phyloP scores from a whole-genome alignment of 2,888 invertebrate genomes.

The Alcis repandata region DNA sequence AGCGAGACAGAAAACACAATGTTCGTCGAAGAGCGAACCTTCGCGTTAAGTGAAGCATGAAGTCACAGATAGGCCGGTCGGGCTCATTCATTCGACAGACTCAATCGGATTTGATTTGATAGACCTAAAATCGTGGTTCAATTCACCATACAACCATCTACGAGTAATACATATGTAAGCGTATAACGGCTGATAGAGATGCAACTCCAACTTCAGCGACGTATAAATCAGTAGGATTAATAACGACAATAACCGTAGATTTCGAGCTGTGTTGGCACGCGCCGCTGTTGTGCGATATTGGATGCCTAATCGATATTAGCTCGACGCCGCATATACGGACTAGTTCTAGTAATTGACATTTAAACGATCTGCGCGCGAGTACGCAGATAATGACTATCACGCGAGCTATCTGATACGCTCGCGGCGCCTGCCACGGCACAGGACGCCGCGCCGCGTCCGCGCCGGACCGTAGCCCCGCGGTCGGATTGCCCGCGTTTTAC shows the following conservation, averaged over 20 bases:
- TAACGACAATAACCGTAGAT: conserved; percentile 53
- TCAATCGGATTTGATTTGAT: conserved; percentile 45
- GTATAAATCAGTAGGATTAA: conserved; percentile 63
- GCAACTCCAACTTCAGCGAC: conserved; percentile 43
- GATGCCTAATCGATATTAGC: conserved; percentile 56
- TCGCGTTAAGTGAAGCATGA: conserved; percentile 62
- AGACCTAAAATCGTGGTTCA: conserved; percentile 35
- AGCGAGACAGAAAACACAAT: conserved; percentile 50
- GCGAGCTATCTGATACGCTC: conserved; percentile 24
- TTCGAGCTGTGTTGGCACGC: conserved; percentile 51
- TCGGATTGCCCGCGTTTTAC: conserved; percentile 56
- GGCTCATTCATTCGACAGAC: conserved; percentile 49
- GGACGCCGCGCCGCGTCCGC: conserved; percentile 9
- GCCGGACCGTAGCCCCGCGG: conserved; percentile 1
- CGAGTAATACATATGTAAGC: conserved; percentile 35
- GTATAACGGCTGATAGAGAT: conserved; percentile 35
- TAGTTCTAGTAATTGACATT: conserved; percentile 50
- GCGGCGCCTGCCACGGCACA: conserved; percentile 3
- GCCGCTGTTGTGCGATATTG: conserved; percentile 50
- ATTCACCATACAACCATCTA: conserved; percentile 29
- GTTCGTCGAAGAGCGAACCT: conserved; percentile 55
- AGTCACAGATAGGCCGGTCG: conserved; percentile 61
- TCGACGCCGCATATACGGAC: conserved; percentile 43
- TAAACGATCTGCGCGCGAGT: conserved; percentile 46
- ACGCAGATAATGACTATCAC: conserved; percentile 46